Base-by-base conservation (phyloP, 2,113 vertebrate genomes). In the Microtus montanus region DNA sequence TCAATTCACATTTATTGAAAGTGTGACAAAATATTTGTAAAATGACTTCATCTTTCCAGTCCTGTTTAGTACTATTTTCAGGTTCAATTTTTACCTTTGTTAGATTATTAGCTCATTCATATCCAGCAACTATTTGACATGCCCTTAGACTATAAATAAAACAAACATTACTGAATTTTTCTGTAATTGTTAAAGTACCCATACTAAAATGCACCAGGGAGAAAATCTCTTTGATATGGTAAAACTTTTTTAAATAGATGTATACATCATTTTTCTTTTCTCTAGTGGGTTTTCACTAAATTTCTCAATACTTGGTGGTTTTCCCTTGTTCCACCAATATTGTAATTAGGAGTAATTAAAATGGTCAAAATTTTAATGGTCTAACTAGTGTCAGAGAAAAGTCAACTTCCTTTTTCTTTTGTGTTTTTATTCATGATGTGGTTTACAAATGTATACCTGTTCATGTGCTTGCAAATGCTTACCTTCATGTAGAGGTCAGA, bases 131-230 rank as follows among this genome's bases (percentile, higher is more conserved):
- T 70, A 78, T 54, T 17, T 54, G 54, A 33, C 44, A 68, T 61
- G 7, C 94, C 28, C 96, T 97, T 89, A 90, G 35, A 77, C 24
- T 70, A 84, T 6, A 96, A 7, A 87, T 44, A 84, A 95, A 74
- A 0, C 58, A 44, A 78, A 61, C 90, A 24, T 26, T 92, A 24
- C 14, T 92, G 78, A 71, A 38, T 20, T 19, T 35, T 79, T 89
- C 92, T 88, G 71, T 30, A 93, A 41, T 89, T 97, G 96, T 85
- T 61, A 49, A n/a, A 84, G 28, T 70, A 33, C 85, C 35, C 86
- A 30, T 17, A 91, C 68, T 89, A 14, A 11, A 86, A 52, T 38
- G 7, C 78, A 89, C 41, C 73, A 12, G 49, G 95, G 58, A 89
- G 87, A 87, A 96, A 94, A 3, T 66, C 73, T 87, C 86, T 85